These are phyloP conservation scores for Spicauda simplicius DNA, from an alignment of 2,888 invertebrate species.

Conservation along the genomic window DNA sequence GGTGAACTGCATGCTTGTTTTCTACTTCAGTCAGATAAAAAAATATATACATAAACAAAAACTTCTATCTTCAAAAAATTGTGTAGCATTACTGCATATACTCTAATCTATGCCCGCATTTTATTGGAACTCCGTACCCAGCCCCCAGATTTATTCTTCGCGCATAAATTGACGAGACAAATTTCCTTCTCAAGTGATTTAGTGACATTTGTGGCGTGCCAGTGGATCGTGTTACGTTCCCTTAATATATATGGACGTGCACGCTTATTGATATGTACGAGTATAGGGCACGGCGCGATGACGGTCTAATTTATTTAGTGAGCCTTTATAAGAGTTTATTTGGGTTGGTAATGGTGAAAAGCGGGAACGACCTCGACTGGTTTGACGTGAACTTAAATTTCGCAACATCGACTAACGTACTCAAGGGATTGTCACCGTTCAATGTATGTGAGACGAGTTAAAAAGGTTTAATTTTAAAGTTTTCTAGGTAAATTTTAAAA, in stretches of 20 bases:
- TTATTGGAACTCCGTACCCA: constrained; percentile 52
- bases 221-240: constrained; percentile 49
- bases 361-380: too few relatives aligned
- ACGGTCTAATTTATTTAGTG: constrained; percentile 24
- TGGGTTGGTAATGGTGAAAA: not conserved
- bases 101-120: constrained; percentile 43
- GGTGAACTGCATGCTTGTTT: too few relatives aligned
- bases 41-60: too few relatives aligned
- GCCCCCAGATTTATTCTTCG: constrained; percentile 66
- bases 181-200: constrained; percentile 64
- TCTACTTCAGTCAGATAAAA: too few relatives aligned
- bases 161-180: constrained; percentile 72
- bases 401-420: too few relatives aligned
- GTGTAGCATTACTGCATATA: not conserved
- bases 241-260: constrained; percentile 34
- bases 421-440: too few relatives aligned
- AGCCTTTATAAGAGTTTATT: not conserved
- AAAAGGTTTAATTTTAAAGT: too few relatives aligned
- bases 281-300: not conserved
- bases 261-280: constrained; percentile 24
- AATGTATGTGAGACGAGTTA: too few relatives aligned
- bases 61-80: too few relatives aligned
- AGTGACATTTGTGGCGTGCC: constrained; percentile 48
- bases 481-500: too few relatives aligned
- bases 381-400: too few relatives aligned